Conservation (phyloP, 2,888 invertebrate species). For the Choreutis nemorana region DNA sequence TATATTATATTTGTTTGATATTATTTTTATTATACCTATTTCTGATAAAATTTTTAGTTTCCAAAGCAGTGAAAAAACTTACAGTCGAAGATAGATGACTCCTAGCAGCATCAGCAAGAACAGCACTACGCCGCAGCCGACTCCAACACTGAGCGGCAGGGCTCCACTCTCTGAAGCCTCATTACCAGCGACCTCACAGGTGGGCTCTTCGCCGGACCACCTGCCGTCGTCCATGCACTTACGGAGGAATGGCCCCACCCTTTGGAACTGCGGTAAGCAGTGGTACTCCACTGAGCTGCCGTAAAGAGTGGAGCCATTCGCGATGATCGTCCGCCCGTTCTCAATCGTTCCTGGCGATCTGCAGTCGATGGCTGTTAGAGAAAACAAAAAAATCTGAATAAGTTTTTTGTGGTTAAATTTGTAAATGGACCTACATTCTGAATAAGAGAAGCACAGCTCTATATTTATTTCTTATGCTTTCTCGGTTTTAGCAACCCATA, state of each 20-base stretch:
- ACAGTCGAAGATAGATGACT: constrained; percentile 83
- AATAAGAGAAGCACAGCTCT: neutral
- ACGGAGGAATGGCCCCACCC: constrained; percentile 82
- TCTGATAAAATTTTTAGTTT: no score
- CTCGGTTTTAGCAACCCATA: neutral
- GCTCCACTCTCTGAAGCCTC: constrained; percentile 77
- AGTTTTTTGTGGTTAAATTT: neutral
- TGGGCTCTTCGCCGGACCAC: constrained; percentile 90
- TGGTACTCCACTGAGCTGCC: constrained; percentile 90
- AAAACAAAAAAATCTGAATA: neutral
- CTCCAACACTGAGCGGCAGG: constrained; percentile 82
- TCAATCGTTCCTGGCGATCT: constrained; percentile 80
- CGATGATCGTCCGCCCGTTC: constrained; percentile 85
- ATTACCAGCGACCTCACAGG: constrained; percentile 75
- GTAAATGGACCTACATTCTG: neutral
- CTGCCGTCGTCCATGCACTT: constrained; percentile 84
- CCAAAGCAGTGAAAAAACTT: constrained; percentile 59
- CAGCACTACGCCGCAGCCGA: constrained; percentile 83
- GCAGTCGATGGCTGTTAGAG: constrained; percentile 80
- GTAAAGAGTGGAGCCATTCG: constrained; percentile 84
- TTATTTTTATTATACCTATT: no score
- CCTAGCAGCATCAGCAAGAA: constrained; percentile 81
- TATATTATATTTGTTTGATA: no score
- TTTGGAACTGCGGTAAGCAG: constrained; percentile 84
- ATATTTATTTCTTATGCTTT: no score